These are phyloP conservation scores for Dreissena polymorpha DNA, from an alignment of 1,140 invertebrate species.

Conservation along the genomic window DNA sequence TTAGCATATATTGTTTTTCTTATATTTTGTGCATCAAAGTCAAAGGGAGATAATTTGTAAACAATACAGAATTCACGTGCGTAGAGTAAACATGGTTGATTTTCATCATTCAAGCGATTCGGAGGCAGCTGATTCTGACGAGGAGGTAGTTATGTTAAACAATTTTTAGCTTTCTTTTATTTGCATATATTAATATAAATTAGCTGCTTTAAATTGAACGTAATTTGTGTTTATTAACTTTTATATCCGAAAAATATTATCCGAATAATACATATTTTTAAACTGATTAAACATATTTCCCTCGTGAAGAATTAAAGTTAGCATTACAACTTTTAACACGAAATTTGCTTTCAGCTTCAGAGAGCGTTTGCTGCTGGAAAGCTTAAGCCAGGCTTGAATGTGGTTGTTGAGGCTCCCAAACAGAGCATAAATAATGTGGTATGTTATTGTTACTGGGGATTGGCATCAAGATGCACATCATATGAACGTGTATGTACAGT, in stretches of 20 bases:
- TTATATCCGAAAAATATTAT: no score
- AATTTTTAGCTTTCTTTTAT: neutral
- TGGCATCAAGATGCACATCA: no score
- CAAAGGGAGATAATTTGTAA: conserved; percentile 10
- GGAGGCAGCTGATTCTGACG: conserved; percentile 50
- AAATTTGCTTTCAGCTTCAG: conserved; percentile 85
- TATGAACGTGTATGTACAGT: neutral
- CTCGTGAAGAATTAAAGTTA: no score
- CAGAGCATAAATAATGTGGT: conserved; percentile 82
- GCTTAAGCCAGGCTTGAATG: conserved; percentile 90
- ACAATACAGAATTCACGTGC: neutral
- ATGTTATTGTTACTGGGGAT: conserved; percentile 68
- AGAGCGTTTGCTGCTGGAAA: conserved; percentile 90
- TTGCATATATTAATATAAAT: neutral
- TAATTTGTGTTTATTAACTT: no score
- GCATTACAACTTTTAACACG: no score
- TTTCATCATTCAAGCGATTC: conserved; percentile 46
- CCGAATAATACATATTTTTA: no score
- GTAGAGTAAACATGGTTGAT: conserved; percentile 37
- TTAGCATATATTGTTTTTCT: neutral
- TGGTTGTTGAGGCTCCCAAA: conserved; percentile 78
- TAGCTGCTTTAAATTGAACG: no score
- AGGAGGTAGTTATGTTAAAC: conserved; percentile 38
- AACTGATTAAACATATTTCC: no score
- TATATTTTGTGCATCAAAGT: neutral